Evolutionary conservation across 2,113 vertebrate species (phyloP).

Genomic region (Petrocephalus microphthalmus): DNA sequence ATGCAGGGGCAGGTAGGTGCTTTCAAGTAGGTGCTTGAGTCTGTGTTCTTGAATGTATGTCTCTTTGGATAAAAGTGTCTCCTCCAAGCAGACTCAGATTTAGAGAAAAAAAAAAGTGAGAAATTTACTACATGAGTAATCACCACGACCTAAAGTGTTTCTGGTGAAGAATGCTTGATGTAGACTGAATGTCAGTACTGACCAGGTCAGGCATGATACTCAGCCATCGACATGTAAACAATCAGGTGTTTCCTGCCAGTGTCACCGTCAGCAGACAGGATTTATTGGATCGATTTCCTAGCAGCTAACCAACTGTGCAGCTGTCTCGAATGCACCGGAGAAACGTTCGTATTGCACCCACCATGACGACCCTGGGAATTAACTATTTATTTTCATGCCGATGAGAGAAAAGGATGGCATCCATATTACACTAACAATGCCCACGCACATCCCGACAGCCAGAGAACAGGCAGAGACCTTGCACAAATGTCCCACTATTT

Average conservation of each 20-base stretch:
- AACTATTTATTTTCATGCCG: neutral
- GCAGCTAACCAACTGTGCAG: neutral
- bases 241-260: neutral
- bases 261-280: neutral
- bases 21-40: neutral
- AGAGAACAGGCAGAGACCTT: neutral
- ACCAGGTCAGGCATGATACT: neutral
- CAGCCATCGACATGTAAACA: neutral
- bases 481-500: conserved; percentile 5
- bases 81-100: neutral
- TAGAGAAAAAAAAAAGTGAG: neutral
- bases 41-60: neutral
- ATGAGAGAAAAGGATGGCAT: neutral
- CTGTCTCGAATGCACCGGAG: neutral
- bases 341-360: neutral
- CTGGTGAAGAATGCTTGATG: neutral
- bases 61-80: neutral
- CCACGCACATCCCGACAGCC: neutral
- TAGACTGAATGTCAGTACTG: neutral
- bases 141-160: neutral
- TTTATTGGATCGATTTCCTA: neutral
- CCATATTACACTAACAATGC: neutral
- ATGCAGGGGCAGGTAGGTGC: neutral
- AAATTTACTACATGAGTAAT: neutral
- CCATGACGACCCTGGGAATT: neutral